Evolutionary conservation across 2,888 invertebrate species (phyloP).

Genomic region (Torymus texanus): DNA sequence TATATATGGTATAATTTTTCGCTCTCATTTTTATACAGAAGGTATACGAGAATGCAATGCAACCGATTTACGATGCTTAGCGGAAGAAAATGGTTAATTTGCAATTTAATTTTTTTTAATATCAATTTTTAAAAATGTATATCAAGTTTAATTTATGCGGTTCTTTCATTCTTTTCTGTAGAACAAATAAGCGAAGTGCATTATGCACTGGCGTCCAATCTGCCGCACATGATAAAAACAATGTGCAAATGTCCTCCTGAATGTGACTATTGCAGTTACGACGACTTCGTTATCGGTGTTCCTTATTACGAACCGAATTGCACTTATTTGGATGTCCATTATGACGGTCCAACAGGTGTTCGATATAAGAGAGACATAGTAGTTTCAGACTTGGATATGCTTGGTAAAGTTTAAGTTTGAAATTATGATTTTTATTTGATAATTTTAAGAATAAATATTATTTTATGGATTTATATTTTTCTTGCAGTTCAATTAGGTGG

Average conservation of each 20-base stretch:
- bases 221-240: conserved; percentile 59
- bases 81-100: conserved; percentile 22
- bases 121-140: background rate
- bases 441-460: too few relatives aligned
- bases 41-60: conserved; percentile 10
- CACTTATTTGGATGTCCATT: conserved; percentile 72
- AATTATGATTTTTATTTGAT: conserved; percentile 1
- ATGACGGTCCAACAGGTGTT: conserved; percentile 72
- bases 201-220: conserved; percentile 38
- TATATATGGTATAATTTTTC: background rate
- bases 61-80: conserved; percentile 40
- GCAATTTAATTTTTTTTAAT: background rate
- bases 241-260: conserved; percentile 64
- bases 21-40: background rate
- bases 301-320: conserved; percentile 2
- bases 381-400: conserved; percentile 75
- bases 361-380: conserved; percentile 75
- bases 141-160: background rate
- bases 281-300: conserved; percentile 9
- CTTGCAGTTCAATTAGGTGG: conserved; percentile 75
- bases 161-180: background rate
- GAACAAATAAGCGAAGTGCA: conserved; percentile 12
- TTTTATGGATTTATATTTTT: background rate
- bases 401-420: conserved; percentile 67
- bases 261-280: conserved; percentile 59